A percentile compares a stretch with the other conserved stretches of the same genome.
These are phyloP conservation scores for Cossypha heuglini DNA, from an alignment of 2,797 vertebrate species.

Conservation along the genomic window DNA sequence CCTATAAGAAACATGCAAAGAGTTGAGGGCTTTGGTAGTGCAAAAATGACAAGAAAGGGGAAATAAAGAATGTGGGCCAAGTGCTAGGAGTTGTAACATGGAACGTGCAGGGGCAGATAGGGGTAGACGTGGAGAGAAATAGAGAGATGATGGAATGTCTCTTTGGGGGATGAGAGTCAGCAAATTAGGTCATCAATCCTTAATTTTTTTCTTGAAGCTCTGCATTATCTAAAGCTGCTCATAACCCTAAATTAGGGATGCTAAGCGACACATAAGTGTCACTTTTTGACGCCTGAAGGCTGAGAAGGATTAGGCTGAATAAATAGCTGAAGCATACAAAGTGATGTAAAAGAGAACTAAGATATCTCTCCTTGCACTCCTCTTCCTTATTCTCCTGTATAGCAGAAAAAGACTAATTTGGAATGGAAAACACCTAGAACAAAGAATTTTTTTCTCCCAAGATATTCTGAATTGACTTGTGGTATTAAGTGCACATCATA, in stretches of 20 bases:
- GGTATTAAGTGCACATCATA: not conserved
- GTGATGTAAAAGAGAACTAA: not conserved
- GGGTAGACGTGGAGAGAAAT: rapidly evolving
- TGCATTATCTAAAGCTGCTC: not conserved
- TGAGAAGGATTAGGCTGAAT: not conserved
- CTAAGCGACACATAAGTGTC: not conserved
- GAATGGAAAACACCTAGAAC: not conserved
- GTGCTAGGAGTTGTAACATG: not conserved
- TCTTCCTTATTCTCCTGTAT: not conserved
- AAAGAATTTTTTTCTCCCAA: not conserved
- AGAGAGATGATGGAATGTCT: not conserved
- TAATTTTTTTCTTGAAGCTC: not conserved
- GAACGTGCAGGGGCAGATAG: not conserved
- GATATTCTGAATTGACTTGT: not conserved
- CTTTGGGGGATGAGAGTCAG: not conserved
- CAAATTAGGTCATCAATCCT: not conserved
- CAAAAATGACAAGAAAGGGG: not conserved
- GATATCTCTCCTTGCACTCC: not conserved
- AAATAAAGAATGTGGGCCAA: not conserved
- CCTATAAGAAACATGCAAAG: not conserved
- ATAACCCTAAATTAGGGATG: not conserved
- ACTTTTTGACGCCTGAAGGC: not conserved
- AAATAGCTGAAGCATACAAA: not conserved
- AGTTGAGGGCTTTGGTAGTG: not conserved
- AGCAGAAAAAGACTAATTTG: not conserved